These are phyloP conservation scores for Drosophila obscura DNA, from an alignment of 1,140 invertebrate species.

Conservation along the genomic window DNA sequence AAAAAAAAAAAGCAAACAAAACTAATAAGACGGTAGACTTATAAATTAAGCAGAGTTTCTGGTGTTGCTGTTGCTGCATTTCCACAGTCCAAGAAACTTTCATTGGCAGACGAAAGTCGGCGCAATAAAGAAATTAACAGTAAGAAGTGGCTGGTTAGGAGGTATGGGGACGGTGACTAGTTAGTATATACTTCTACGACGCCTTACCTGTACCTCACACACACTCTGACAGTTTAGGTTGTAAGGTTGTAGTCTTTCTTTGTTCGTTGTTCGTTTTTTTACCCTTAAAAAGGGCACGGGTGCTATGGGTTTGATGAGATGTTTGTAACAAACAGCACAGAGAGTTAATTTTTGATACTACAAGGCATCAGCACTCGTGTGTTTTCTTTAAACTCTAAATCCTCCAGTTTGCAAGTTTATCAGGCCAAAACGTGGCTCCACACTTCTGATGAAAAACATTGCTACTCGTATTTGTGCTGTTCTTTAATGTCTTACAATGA, in stretches of 20 bases:
- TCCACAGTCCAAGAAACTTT: conserved; percentile 68
- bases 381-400: too few relatives aligned
- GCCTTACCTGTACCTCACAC: conserved; percentile 27
- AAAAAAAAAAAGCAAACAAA: conserved; percentile 54
- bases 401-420: too few relatives aligned
- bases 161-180: neutral
- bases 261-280: conserved; percentile 33
- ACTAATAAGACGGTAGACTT: conserved; percentile 69
- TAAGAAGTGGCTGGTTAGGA: conserved; percentile 34
- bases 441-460: too few relatives aligned
- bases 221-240: conserved; percentile 42
- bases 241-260: conserved; percentile 44
- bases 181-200: conserved; percentile 28
- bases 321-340: too few relatives aligned
- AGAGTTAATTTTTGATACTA: too few relatives aligned
- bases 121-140: conserved; percentile 74
- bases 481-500: too few relatives aligned
- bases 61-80: conserved; percentile 47
- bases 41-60: conserved; percentile 70
- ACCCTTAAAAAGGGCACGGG: too few relatives aligned
- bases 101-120: conserved; percentile 73
- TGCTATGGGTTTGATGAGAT: too few relatives aligned
- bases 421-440: too few relatives aligned
- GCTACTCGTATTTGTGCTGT: too few relatives aligned
- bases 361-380: too few relatives aligned